Conservation (phyloP, 2,888 invertebrate genomes). For the Sturmia bella region DNA sequence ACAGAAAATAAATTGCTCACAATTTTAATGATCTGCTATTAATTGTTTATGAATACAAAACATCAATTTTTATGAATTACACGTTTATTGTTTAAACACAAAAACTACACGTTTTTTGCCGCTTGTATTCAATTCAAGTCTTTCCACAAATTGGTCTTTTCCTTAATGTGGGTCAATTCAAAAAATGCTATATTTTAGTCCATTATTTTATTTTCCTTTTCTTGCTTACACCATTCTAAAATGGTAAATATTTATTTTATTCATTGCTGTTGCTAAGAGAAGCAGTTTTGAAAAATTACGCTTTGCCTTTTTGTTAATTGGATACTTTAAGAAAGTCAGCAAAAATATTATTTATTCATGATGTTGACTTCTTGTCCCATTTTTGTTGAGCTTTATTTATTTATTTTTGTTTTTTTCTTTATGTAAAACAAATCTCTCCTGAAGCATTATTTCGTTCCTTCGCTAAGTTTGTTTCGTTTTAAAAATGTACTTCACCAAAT, state of each 20-base stretch:
- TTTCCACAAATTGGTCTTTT: background rate
- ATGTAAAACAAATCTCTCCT: background rate
- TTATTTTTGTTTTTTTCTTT: background rate
- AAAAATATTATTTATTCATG: constrained; percentile 31
- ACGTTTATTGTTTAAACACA: too few relatives aligned
- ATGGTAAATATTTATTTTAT: constrained; percentile 22
- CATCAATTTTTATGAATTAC: too few relatives aligned
- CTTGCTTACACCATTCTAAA: background rate
- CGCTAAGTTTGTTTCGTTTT: background rate
- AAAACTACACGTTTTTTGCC: too few relatives aligned
- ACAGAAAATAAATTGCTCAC: too few relatives aligned
- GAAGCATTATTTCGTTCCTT: background rate
- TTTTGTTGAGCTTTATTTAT: too few relatives aligned
- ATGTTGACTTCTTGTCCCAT: background rate
- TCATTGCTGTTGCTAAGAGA: background rate
- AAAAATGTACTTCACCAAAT: background rate
- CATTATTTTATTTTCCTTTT: background rate
- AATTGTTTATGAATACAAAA: too few relatives aligned
- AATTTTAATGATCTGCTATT: too few relatives aligned
- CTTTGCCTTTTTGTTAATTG: constrained; percentile 25
- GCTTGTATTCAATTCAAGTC: background rate
- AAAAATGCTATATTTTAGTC: background rate
- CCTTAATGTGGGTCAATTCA: background rate
- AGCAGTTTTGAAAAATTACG: background rate
- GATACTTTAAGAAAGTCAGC: constrained; percentile 1